A percentile compares a stretch with the other conserved stretches of the same genome.
These are phyloP conservation scores for Pseudomyrmex gracilis DNA, from an alignment of 1,140 invertebrate genomes.

Conservation along the genomic window DNA sequence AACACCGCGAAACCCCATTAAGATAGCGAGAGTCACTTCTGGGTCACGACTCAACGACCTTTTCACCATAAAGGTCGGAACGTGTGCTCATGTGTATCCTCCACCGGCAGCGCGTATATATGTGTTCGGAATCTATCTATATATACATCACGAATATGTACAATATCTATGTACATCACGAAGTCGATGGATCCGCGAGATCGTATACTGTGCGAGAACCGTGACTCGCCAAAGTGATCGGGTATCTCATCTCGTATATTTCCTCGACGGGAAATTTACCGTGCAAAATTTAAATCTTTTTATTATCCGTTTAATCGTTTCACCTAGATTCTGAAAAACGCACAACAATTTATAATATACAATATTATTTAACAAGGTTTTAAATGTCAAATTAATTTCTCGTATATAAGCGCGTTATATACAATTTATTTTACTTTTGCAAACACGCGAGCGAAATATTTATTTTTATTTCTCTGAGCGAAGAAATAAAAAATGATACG, in stretches of 20 bases:
- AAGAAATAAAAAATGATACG: background rate
- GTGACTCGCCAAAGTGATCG: background rate
- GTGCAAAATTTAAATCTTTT: background rate
- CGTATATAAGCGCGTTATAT: too few species aligned
- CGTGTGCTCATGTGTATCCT: too few species aligned
- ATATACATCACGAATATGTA: background rate
- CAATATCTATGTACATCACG: background rate
- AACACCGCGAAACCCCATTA: slow-evolving; percentile 57
- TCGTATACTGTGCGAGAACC: background rate
- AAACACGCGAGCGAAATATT: too few species aligned
- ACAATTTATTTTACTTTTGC: too few species aligned
- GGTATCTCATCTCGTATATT: background rate
- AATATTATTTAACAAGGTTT: too few species aligned
- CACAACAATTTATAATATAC: too few species aligned
- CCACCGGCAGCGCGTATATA: background rate
- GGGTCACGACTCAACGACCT: slow-evolving; percentile 31
- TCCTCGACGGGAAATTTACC: background rate
- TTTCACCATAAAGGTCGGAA: slow-evolving; percentile 21
- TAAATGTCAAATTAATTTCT: too few species aligned
- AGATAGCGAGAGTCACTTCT: slow-evolving; percentile 58
- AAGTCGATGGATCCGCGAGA: background rate
- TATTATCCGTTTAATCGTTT: too few species aligned
- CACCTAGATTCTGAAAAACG: too few species aligned
- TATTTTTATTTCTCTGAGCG: too few species aligned
- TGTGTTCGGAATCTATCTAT: background rate